Evolutionary conservation across 2,888 invertebrate genomes (phyloP).

Genomic region (Drosophila macrospina): DNA sequence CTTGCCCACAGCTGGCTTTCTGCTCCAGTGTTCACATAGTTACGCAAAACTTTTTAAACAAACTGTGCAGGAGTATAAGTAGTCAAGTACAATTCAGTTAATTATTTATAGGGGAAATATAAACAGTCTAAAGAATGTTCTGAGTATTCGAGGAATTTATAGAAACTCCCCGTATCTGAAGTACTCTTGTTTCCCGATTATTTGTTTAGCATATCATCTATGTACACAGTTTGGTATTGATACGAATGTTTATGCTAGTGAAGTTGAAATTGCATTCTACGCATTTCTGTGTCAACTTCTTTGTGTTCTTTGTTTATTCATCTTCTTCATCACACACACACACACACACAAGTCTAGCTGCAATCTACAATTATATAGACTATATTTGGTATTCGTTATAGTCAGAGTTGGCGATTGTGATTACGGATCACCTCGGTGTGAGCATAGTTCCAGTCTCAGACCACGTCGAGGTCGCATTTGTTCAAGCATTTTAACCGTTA

Average conservation of each 20-base stretch:
- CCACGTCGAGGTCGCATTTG: conserved; percentile 50
- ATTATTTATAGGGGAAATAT: conserved; percentile 5
- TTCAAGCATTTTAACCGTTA: conserved; percentile 55
- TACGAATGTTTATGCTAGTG: conserved; percentile 4
- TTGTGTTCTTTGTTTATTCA: conserved; percentile 14
- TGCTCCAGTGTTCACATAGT: not conserved
- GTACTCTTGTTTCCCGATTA: conserved; percentile 5
- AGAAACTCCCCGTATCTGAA: conserved; percentile 17
- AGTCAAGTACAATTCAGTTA: not conserved
- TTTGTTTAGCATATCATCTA: conserved; percentile 22
- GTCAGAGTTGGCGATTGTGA: conserved; percentile 3
- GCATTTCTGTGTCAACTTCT: conserved; percentile 13
- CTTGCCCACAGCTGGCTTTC: conserved; percentile 5
- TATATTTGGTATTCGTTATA: conserved; percentile 9
- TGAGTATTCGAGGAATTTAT: conserved; percentile 3
- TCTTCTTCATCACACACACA: not conserved
- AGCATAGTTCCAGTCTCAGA: conserved; percentile 23
- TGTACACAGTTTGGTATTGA: conserved; percentile 17
- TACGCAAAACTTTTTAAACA: not conserved
- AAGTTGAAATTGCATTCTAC: conserved; percentile 25
- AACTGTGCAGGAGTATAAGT: not conserved
- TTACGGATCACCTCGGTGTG: not conserved
- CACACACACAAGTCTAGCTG: conserved; percentile 17
- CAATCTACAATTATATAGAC: not conserved
- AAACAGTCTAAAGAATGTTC: not conserved